Conservation (phyloP, 37 sponge, comb jelly and placozoan genomes). For the Ianthella basta region DNA sequence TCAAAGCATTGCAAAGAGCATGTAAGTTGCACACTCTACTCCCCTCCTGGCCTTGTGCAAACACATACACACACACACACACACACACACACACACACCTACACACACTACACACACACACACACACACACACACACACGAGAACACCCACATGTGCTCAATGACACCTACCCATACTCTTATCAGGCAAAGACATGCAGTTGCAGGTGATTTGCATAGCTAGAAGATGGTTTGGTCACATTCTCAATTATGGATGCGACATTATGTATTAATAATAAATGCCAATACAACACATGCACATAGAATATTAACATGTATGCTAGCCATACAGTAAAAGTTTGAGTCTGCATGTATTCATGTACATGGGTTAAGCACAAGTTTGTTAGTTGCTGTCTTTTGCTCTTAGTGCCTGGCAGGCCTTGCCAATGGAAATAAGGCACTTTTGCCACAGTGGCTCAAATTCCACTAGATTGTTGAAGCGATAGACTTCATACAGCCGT, state of each 20-base stretch:
- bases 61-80: too few species aligned
- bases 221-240: too few species aligned
- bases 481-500: constrained; percentile 13
- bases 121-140: not conserved
- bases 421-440: constrained; percentile 22
- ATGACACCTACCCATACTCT: constrained; percentile 8
- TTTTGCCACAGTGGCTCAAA: constrained; percentile 32
- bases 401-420: constrained; percentile 28
- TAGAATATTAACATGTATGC: not conserved
- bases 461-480: constrained; percentile 25
- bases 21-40: too few species aligned
- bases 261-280: too few species aligned
- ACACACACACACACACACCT: too few species aligned
- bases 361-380: not conserved
- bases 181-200: constrained; percentile 80
- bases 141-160: too few species aligned
- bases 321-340: not conserved
- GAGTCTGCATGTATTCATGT: not conserved
- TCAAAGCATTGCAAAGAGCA: too few species aligned
- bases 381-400: constrained; percentile 20
- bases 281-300: too few species aligned
- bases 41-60: too few species aligned
- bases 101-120: not conserved
- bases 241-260: too few species aligned
- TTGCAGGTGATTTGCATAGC: constrained; percentile 5